Evolutionary conservation across 1,140 invertebrate species (phyloP).

Genomic region (Triops cancriformis): DNA sequence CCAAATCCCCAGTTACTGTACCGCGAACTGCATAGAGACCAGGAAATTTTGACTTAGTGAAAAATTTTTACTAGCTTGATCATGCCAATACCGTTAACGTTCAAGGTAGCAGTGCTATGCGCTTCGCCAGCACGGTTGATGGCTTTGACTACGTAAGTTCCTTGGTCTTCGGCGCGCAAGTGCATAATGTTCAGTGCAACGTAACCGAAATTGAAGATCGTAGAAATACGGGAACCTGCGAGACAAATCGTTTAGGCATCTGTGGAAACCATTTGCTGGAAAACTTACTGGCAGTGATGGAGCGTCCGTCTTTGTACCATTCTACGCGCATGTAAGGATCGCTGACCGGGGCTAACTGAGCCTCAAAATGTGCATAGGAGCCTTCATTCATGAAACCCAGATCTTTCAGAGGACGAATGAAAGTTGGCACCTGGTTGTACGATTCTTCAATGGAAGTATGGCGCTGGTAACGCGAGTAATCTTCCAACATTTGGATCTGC

Average conservation of each 20-base stretch:
- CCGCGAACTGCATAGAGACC: constrained; percentile 49
- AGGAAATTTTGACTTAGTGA: constrained; percentile 14
- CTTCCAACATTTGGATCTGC: constrained; percentile 86
- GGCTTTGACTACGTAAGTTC: constrained; percentile 81
- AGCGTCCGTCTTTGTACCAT: constrained; percentile 93
- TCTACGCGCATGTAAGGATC: constrained; percentile 96
- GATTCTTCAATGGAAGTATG: constrained; percentile 59
- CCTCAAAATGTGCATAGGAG: constrained; percentile 84
- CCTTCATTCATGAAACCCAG: constrained; percentile 82
- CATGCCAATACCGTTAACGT: constrained; percentile 42
- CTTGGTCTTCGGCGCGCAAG: constrained; percentile 86
- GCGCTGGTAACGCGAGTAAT: constrained; percentile 76
- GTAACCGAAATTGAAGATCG: constrained; percentile 96
- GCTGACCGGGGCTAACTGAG: constrained; percentile 84
- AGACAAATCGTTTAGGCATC: constrained; percentile 42
- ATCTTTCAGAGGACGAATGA: constrained; percentile 80
- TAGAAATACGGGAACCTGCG: constrained; percentile 86
- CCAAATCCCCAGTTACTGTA: constrained; percentile 71
- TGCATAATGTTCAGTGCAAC: constrained; percentile 96
- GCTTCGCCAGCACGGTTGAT: constrained; percentile 79
- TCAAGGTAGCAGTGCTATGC: constrained; percentile 65
- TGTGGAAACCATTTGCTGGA: not conserved
- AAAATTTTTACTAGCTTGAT: constrained; percentile 43
- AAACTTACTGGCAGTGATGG: constrained; percentile 66
- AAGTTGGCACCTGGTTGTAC: constrained; percentile 66